phyloP scores from a whole-genome alignment of 35 echinoderm and acorn worm genomes.

The Acanthaster planci region DNA sequence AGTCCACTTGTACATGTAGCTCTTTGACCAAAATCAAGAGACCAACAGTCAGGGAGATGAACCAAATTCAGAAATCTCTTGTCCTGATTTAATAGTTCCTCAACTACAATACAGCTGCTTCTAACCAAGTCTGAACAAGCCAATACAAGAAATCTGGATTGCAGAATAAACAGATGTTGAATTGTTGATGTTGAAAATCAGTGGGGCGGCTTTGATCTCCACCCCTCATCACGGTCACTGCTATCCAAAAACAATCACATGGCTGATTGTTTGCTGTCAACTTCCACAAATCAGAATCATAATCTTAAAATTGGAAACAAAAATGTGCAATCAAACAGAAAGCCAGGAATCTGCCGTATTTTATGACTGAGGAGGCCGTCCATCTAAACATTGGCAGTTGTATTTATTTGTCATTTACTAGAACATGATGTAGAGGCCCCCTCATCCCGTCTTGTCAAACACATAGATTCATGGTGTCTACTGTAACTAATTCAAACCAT shows the following conservation, averaged over 20 bases:
- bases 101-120: background rate
- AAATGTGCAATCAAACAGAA: too few species aligned
- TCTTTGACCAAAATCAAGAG: too few species aligned
- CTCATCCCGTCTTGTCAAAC: background rate
- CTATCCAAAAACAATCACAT: background rate
- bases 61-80: background rate
- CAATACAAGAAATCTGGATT: background rate
- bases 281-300: background rate
- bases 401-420: too few species aligned
- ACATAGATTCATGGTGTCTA: background rate
- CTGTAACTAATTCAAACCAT: background rate
- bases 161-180: background rate
- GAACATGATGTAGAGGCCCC: background rate
- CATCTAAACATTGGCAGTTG: too few species aligned
- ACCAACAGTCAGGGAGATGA: too few species aligned
- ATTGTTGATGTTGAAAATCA: slow-evolving; percentile 3
- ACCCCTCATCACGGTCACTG: background rate
- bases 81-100: background rate
- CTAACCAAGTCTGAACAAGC: background rate
- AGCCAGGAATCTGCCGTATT: too few species aligned
- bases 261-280: background rate
- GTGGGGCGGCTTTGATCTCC: background rate
- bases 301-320: too few species aligned
- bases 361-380: too few species aligned
- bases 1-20: too few species aligned